Conservation (phyloP, 2,113 vertebrate genomes). For the Alaudala cheleensis region DNA sequence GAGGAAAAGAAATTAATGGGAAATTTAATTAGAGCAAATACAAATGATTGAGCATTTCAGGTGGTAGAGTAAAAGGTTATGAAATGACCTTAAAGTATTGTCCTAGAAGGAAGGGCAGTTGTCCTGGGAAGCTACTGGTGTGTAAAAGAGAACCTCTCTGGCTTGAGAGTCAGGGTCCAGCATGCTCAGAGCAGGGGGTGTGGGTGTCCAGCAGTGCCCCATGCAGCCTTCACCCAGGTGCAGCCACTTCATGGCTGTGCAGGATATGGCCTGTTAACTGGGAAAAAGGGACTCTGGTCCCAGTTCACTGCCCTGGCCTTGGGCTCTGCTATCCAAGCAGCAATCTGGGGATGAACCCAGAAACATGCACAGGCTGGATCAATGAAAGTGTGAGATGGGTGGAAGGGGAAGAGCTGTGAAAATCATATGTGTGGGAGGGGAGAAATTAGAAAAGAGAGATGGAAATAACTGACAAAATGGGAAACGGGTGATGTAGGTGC, state of each 20-base stretch:
- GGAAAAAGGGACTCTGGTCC: background rate
- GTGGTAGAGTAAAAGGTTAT: slow-evolving; percentile 13
- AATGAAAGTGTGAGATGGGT: background rate
- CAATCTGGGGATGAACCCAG: background rate
- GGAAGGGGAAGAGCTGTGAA: background rate
- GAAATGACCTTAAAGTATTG: background rate
- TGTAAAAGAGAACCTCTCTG: background rate
- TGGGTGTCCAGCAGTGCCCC: background rate
- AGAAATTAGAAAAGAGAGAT: background rate
- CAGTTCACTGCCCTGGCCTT: background rate
- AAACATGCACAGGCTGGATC: background rate
- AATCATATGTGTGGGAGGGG: background rate
- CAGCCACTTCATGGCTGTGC: background rate
- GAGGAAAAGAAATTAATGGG: slow-evolving; percentile 49
- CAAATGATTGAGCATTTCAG: slow-evolving; percentile 11
- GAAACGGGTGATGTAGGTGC: background rate
- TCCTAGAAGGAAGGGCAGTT: background rate
- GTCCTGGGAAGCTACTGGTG: background rate
- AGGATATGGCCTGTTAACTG: background rate
- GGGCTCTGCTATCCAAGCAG: background rate
- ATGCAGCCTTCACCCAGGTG: background rate
- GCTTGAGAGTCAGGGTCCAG: background rate
- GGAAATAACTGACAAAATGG: background rate
- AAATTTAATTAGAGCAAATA: slow-evolving; percentile 56
- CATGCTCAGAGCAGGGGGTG: background rate